These are phyloP conservation scores for Cryptosula pallasiana DNA, from an alignment of 2,888 invertebrate genomes.

Conservation along the genomic window DNA sequence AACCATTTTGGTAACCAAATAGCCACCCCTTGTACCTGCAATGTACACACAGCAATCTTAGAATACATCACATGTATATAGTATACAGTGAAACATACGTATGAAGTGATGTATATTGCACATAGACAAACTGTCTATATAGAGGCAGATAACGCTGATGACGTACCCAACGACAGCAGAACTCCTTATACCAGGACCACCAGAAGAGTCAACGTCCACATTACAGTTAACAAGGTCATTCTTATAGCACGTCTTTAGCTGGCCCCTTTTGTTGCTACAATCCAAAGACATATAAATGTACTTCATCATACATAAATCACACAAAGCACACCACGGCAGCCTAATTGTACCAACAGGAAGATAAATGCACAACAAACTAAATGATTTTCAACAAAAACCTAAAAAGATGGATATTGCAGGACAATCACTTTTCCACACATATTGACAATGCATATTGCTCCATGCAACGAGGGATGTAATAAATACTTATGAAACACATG, in stretches of 20 bases:
- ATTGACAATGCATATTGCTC: too few species aligned
- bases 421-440: too few species aligned
- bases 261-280: constrained; percentile 78
- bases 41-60: neutral
- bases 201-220: constrained; percentile 75
- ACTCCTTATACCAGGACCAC: constrained; percentile 77
- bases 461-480: neutral
- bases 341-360: too few species aligned
- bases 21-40: constrained; percentile 69
- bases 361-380: too few species aligned
- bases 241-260: constrained; percentile 79
- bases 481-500: too few species aligned
- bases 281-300: too few species aligned
- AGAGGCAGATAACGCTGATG: too few species aligned
- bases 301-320: too few species aligned
- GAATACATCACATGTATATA: neutral
- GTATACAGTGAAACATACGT: neutral
- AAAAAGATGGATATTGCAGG: too few species aligned
- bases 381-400: too few species aligned
- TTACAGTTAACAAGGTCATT: constrained; percentile 78
- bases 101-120: neutral
- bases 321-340: too few species aligned
- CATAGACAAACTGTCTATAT: too few species aligned
- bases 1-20: constrained; percentile 78
- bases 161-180: constrained; percentile 77